Base-by-base conservation (phyloP, 92 coral and sea anemone species). In the Parazoanthus atlanticus region DNA sequence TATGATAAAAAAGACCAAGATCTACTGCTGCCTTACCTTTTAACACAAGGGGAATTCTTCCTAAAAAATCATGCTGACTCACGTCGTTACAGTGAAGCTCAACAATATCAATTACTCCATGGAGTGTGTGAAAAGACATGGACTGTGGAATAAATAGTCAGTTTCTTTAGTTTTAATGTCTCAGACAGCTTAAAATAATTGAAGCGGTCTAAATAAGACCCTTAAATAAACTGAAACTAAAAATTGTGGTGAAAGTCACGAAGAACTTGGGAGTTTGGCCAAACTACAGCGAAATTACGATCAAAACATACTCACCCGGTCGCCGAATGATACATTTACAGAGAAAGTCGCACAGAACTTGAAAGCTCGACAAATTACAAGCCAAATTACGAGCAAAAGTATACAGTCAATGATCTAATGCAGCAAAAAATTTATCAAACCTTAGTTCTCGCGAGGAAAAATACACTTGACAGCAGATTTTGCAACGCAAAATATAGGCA, bases 261-360 rank as follows among this genome's bases (percentile, higher is more conserved):
- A 61, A 61, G 82, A 95, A 96, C 49, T 88, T 92, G 71, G 99
- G 94, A 66, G 96, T 95, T 90, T 93, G 96, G 12, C 99, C 98
- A 91, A 91, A 95, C 23, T 1, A 52, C 58, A 52, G 21, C 58
- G 4, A 52, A 0, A 15, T 52, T 12, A 52, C 19, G 58, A 52
- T 12, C 52, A 46, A 46, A 46, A 9, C 8, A 17, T 43, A 88
- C 94, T 85, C 65, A 94, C 98, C 64, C 88, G 85, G n/a, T 86
- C 65, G 13, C 92, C 96, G 72, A 90, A 83, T 34, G 96, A 89
- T 41, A 93, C 66, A 8, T 70, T 89, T 23, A 94, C 84, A 33
- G 90, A 89, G 56, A 92, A 93, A 6, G 92, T 93, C 21, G 12
- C 49, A 43, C 49, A 43, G 83, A 95, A 97, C 65, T 88, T 92